Percentiles rank a stretch among this genome's conserved stretches.
Evolutionary conservation across 1,140 invertebrate species (phyloP).

Genomic region (Oncopeltus fasciatus): DNA sequence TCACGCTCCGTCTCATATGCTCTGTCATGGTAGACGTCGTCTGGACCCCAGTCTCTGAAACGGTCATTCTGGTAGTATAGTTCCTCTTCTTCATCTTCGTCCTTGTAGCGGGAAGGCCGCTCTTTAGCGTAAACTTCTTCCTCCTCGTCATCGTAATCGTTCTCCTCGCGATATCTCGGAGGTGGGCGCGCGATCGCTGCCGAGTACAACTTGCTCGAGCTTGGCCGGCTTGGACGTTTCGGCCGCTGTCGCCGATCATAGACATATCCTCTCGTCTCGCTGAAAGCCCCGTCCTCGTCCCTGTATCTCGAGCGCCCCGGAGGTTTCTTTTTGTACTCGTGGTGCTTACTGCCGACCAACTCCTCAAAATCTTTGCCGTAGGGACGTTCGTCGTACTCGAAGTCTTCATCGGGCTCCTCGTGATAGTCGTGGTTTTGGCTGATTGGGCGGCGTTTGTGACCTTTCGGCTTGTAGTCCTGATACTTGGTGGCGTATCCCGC

Average conservation of each 20-base stretch:
- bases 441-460: background rate
- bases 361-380: constrained; percentile 5
- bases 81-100: constrained; percentile 9
- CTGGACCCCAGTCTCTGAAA: background rate
- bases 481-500: background rate
- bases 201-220: constrained; percentile 1
- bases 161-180: background rate
- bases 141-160: background rate
- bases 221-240: background rate
- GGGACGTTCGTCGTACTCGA: background rate
- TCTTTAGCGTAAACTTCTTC: background rate
- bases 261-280: background rate
- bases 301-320: background rate
- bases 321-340: background rate
- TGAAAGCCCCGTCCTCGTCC: background rate
- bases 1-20: no score
- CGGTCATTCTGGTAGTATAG: background rate
- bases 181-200: background rate
- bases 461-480: background rate
- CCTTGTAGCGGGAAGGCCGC: background rate
- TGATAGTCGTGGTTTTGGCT: background rate
- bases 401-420: constrained; percentile 1
- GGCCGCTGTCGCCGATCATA: background rate
- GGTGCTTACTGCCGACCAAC: background rate
- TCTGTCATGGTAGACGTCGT: constrained; percentile 3